Base-by-base conservation (phyloP, 2,888 invertebrate species). In the Drosophila quinaria region DNA sequence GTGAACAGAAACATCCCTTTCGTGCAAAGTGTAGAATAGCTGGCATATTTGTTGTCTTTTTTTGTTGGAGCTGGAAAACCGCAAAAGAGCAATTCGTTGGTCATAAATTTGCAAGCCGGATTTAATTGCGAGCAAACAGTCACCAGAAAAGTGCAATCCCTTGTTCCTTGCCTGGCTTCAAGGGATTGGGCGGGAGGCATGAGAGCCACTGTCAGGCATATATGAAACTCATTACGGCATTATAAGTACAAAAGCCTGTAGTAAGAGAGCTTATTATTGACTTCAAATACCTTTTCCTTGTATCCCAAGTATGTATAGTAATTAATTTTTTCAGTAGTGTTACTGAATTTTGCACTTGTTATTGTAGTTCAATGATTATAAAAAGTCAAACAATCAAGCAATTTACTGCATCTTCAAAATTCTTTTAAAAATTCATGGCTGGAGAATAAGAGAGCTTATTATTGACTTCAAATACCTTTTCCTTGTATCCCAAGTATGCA, bases 31-130 rank as follows among this genome's bases (percentile, higher is more conserved):
- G 56, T 54, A 25, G 60, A 67, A 71, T 72, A 56, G 60, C 63
- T 66, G 42, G 66, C 64, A 69, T 69, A 69, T 67, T 80, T 80
- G 55, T 66, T 71, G 56, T 67, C 65, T 80, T 80, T 58, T 73
- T 65, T 42, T 60, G 47, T 55, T 69, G 47, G 22, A 56, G 47
- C 55, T 68, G 50, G 22, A 58, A 71, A 80, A 70, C 82, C 78
- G 64, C 80, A 82, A 80, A n/a, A 78, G 72, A 72, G 78, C 80
- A 81, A 86, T 88, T 81, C 88, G 84, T 90, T 83, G 81, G 78
- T 80, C 87, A 90, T 90, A 90, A 90, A 90, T 90, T 90, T 85
- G 78, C 88, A 81, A 84, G 86, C 84, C 82, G 86, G 87, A 89
- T 90, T 90, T 88, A 90, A 90, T 90, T 90, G 88, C 88, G 85